Percentiles rank a stretch among this genome's conserved stretches.
These are phyloP conservation scores for Loris lydekkerianus DNA, from an alignment of 2,797 vertebrate genomes.

Conservation along the genomic window DNA sequence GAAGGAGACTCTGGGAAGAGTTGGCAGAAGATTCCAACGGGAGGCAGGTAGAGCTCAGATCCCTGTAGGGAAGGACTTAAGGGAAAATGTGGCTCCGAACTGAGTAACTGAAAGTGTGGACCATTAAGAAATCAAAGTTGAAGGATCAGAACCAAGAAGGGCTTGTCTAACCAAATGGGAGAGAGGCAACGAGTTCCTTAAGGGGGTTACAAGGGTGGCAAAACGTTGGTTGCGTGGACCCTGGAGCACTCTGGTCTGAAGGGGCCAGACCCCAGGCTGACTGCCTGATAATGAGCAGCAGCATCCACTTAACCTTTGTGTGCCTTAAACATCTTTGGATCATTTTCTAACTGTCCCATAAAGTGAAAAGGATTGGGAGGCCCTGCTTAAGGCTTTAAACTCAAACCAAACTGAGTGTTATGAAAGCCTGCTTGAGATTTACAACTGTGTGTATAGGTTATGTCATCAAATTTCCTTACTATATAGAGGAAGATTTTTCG, in stretches of 20 bases:
- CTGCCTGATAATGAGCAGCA: too few relatives aligned
- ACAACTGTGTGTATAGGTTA: neutral
- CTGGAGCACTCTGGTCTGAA: neutral
- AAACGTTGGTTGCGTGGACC: accelerated
- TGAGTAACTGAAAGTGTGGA: neutral
- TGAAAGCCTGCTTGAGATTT: neutral
- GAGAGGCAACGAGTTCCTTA: neutral
- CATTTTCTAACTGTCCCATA: neutral
- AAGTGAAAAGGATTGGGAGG: neutral
- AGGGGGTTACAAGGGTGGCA: too few relatives aligned
- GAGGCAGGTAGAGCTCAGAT: neutral
- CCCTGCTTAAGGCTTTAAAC: neutral
- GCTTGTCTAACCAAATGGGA: neutral
- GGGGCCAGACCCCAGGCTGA: neutral
- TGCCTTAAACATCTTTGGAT: neutral
- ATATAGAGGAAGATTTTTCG: neutral
- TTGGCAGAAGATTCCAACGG: neutral
- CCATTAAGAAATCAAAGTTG: neutral
- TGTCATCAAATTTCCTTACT: neutral
- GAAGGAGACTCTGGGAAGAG: neutral
- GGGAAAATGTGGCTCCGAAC: neutral
- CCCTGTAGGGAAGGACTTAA: neutral
- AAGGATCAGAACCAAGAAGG: neutral
- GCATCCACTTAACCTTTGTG: neutral
- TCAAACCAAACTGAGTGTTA: neutral